phyloP scores from a whole-genome alignment of 2,888 invertebrate species.

The Nebria brevicollis region DNA sequence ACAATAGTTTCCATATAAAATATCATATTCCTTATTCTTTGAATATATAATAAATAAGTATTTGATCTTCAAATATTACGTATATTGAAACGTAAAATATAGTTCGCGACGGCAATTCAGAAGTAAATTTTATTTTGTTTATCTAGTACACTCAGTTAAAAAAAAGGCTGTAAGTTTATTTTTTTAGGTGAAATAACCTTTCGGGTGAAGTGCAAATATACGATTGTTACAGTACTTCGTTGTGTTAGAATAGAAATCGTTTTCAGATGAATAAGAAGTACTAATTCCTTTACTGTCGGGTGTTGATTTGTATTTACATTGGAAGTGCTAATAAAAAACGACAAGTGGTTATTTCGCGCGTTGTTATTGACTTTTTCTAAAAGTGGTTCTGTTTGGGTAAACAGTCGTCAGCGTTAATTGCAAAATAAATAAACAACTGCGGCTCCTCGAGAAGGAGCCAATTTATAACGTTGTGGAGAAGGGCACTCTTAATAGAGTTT shows the following conservation, averaged over 20 bases:
- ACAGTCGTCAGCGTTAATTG: not conserved
- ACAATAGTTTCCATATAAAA: no score
- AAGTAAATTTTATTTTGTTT: not conserved
- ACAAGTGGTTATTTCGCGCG: not conserved
- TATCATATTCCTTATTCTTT: no score
- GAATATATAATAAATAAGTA: no score
- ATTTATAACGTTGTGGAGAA: not conserved
- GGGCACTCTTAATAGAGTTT: not conserved
- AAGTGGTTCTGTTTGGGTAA: not conserved
- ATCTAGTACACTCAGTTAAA: not conserved
- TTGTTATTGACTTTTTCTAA: slow-evolving; percentile 1
- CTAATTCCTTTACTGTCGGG: not conserved
- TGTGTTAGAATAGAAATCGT: not conserved
- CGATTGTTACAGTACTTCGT: not conserved
- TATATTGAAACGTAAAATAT: not conserved
- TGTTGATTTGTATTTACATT: not conserved
- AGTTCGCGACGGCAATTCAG: not conserved
- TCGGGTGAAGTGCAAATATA: not conserved
- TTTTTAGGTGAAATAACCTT: not conserved
- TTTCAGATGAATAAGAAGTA: not conserved
- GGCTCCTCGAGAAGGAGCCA: not conserved
- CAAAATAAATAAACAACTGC: not conserved
- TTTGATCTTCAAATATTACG: no score
- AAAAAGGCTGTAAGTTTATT: not conserved
- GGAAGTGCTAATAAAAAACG: slow-evolving; percentile 1